These are phyloP conservation scores for Copidosoma floridanum DNA, from an alignment of 1,140 invertebrate species.

Conservation along the genomic window DNA sequence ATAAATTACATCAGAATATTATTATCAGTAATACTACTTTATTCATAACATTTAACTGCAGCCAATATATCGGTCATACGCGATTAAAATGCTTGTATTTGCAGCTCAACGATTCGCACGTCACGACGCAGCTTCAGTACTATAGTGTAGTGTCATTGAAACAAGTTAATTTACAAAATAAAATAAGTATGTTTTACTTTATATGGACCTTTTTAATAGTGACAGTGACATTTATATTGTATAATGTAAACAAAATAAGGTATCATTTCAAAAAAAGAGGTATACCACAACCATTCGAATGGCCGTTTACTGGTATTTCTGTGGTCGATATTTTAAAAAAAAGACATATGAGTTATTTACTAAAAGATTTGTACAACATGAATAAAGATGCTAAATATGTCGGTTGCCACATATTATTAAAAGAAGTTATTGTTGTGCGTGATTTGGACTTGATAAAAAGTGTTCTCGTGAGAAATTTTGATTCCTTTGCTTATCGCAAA, in stretches of 20 bases:
- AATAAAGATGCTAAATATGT: conserved; percentile 32
- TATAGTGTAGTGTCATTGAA: too few relatives aligned
- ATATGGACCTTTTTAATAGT: neutral
- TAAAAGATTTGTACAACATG: conserved; percentile 15
- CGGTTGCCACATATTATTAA: conserved; percentile 22
- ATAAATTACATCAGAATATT: too few relatives aligned
- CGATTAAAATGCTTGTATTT: too few relatives aligned
- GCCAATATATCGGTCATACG: too few relatives aligned
- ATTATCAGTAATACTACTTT: too few relatives aligned
- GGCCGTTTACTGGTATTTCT: neutral
- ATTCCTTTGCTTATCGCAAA: conserved; percentile 45
- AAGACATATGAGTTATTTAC: neutral
- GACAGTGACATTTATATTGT: neutral
- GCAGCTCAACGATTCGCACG: too few relatives aligned
- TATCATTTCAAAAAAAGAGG: neutral
- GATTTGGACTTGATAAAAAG: conserved; percentile 51
- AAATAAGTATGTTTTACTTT: neutral
- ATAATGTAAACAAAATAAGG: neutral
- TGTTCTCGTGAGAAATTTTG: conserved; percentile 54
- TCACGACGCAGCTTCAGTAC: too few relatives aligned
- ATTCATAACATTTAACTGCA: too few relatives aligned
- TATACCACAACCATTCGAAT: neutral
- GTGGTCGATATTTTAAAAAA: neutral
- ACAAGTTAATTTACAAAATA: too few relatives aligned
- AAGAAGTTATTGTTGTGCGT: conserved; percentile 41